Evolutionary conservation across 2,797 vertebrate species (phyloP).

Genomic region (Fratercula arctica): DNA sequence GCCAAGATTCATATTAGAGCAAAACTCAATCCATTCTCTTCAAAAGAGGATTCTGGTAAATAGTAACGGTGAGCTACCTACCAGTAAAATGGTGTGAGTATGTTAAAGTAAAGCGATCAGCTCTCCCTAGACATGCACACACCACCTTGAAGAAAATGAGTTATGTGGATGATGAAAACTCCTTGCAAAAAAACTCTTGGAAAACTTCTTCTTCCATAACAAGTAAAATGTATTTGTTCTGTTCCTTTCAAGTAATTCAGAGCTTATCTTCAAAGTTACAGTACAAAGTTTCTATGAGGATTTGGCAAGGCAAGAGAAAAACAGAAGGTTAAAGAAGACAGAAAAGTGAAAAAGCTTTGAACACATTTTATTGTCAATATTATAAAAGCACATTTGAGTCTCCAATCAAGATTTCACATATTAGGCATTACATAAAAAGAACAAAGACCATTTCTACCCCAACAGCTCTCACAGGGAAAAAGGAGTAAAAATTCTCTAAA

Average conservation of each 20-base stretch:
- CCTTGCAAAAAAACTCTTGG: neutral
- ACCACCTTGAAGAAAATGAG: neutral
- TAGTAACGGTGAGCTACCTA: neutral
- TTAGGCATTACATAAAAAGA: neutral
- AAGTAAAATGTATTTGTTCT: neutral
- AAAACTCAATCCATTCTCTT: neutral
- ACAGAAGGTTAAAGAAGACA: neutral
- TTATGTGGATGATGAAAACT: neutral
- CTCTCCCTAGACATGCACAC: neutral
- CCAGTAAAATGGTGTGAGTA: neutral
- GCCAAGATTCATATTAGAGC: neutral
- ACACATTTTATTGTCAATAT: neutral
- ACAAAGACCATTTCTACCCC: neutral
- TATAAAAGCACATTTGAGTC: neutral
- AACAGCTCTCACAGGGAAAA: neutral
- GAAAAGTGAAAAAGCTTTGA: neutral
- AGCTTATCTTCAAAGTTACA: neutral
- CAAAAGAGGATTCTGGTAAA: neutral
- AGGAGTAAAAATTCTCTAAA: neutral
- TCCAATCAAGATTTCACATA: neutral
- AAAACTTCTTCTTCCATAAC: neutral
- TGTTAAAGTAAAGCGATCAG: neutral
- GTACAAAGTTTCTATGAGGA: neutral
- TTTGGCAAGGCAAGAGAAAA: neutral
- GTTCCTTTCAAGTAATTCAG: neutral